phyloP scores from a whole-genome alignment of 1,140 invertebrate species.

The Lasioglossum baleicum region DNA sequence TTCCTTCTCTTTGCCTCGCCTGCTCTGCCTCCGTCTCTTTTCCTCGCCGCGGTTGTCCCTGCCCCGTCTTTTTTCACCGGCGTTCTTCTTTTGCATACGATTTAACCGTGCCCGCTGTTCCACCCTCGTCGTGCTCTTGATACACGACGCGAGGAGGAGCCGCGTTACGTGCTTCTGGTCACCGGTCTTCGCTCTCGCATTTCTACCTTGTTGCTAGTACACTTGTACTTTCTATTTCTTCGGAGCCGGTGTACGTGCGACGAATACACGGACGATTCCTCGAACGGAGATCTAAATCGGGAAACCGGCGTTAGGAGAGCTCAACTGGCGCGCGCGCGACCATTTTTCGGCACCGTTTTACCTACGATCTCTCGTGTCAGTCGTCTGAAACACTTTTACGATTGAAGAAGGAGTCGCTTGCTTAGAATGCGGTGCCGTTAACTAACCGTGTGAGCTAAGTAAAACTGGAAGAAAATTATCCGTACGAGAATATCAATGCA shows the following conservation, averaged over 20 bases:
- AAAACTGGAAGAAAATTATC: too few species aligned
- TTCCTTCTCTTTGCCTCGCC: constrained; percentile 31
- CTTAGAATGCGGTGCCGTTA: too few species aligned
- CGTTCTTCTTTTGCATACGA: constrained; percentile 40
- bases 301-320: neutral
- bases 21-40: neutral
- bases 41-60: neutral
- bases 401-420: too few species aligned
- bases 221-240: constrained; percentile 15
- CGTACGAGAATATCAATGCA: too few species aligned
- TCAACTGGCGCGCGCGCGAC: neutral
- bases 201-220: constrained; percentile 6
- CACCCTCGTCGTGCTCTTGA: constrained; percentile 1
- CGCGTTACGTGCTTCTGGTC: constrained; percentile 33
- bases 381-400: too few species aligned
- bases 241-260: neutral
- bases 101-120: constrained; percentile 45
- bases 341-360: neutral
- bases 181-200: neutral
- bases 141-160: constrained; percentile 7
- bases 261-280: neutral
- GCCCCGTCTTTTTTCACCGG: neutral
- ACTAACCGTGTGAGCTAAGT: too few species aligned
- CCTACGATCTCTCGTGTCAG: too few species aligned
- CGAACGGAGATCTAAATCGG: neutral